These are phyloP conservation scores for Phycodurus eques DNA, from an alignment of 2,113 vertebrate genomes.

Conservation along the genomic window DNA sequence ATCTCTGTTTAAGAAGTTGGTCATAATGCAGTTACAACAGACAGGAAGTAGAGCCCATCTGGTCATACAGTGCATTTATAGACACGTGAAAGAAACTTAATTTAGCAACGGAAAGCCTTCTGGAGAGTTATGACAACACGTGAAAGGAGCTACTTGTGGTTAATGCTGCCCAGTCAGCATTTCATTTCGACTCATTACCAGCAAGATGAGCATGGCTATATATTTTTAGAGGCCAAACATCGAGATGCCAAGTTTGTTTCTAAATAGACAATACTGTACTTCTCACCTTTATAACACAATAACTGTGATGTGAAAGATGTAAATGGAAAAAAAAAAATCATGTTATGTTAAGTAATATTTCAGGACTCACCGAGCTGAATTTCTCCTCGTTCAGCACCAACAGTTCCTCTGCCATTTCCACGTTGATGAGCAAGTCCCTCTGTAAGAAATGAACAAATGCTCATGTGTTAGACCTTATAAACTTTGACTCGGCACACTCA, in stretches of 20 bases:
- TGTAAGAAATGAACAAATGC: conserved; percentile 16
- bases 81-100: conserved; percentile 37
- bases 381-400: conserved; percentile 52
- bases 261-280: neutral
- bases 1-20: conserved; percentile 8
- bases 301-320: neutral
- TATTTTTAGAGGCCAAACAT: conserved; percentile 19
- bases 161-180: conserved; percentile 44
- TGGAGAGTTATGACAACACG: conserved; percentile 22
- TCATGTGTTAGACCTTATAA: conserved; percentile 33
- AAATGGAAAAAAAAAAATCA: neutral
- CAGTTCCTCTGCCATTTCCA: conserved; percentile 72
- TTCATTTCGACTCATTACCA: conserved; percentile 28
- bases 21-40: neutral
- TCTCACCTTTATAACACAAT: neutral
- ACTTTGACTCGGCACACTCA: conserved; percentile 10
- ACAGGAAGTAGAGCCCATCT: neutral
- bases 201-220: conserved; percentile 30
- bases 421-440: conserved; percentile 25
- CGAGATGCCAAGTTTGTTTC: neutral
- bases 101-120: conserved; percentile 33
- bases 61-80: conserved; percentile 32
- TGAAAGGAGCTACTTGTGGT: conserved; percentile 31
- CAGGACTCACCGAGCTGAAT: conserved; percentile 62
- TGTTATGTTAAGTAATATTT: neutral